Conservation (phyloP, 2,888 invertebrate genomes). For the Drosophila anomalata region DNA sequence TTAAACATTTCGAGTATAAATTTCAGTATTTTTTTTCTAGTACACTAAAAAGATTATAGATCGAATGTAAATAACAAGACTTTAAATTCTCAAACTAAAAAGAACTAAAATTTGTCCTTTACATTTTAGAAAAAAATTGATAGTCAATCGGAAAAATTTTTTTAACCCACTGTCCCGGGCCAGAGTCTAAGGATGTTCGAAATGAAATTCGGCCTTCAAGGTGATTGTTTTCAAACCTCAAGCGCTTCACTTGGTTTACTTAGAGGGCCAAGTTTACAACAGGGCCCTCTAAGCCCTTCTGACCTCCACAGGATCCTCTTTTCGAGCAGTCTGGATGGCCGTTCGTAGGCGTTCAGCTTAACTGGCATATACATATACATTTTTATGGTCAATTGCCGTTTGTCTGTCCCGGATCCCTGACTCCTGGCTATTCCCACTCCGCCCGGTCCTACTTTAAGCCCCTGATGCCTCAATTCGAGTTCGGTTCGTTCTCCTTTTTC, state of each 20-base stretch:
- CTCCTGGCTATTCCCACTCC: constrained; percentile 4
- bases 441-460: background rate
- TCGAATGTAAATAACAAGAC: too few species aligned
- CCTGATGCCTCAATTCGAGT: constrained; percentile 27
- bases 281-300: constrained; percentile 1
- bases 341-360: constrained; percentile 52
- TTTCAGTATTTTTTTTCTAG: background rate
- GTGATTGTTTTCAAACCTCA: constrained; percentile 78
- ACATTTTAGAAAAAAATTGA: too few species aligned
- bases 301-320: background rate
- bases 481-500: constrained; percentile 43
- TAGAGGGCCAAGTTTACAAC: constrained; percentile 50
- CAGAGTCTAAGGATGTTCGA: constrained; percentile 34
- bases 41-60: background rate
- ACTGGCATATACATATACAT: constrained; percentile 61
- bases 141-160: constrained; percentile 1
- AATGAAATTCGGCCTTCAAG: constrained; percentile 61
- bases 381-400: constrained; percentile 79
- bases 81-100: too few species aligned
- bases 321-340: constrained; percentile 14
- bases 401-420: constrained; percentile 55
- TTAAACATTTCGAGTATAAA: background rate
- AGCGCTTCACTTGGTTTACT: constrained; percentile 68
- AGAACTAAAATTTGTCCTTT: too few species aligned
- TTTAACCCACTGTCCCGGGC: constrained; percentile 13